These are phyloP conservation scores for Anolis sagrei DNA, from an alignment of 2,113 vertebrate genomes.

Conservation along the genomic window DNA sequence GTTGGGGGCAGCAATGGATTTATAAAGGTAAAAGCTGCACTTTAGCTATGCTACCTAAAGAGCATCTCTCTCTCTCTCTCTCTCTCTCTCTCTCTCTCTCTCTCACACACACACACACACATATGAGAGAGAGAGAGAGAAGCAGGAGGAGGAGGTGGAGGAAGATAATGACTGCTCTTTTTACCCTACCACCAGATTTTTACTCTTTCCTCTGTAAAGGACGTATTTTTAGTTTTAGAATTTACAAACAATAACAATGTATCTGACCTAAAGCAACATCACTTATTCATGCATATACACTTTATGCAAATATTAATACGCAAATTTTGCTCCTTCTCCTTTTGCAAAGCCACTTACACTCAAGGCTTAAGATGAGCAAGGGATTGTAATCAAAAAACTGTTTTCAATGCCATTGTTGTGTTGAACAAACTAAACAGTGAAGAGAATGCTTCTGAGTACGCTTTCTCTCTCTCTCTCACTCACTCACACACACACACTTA, in stretches of 20 bases:
- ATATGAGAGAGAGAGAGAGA: too few species aligned
- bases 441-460: not conserved
- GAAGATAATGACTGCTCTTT: not conserved
- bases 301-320: not conserved
- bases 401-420: not conserved
- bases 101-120: too few species aligned
- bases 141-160: conserved; percentile 60
- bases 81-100: not conserved
- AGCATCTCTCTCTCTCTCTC: not conserved
- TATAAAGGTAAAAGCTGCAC: conserved; percentile 32
- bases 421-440: not conserved
- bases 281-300: conserved; percentile 4
- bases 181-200: conserved; percentile 1
- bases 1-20: accelerated
- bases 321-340: not conserved
- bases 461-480: too few species aligned
- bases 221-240: conserved; percentile 1
- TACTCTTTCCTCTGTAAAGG: conserved; percentile 36
- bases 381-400: not conserved
- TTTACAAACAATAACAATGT: conserved; percentile 2
- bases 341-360: too few species aligned
- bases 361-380: not conserved
- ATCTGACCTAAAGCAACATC: conserved; percentile 7
- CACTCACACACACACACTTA: not conserved
- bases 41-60: not conserved